Percentiles rank a stretch among this genome's conserved stretches.
phyloP scores from a whole-genome alignment of 2,113 vertebrate species.

The Cyprinus carpio region DNA sequence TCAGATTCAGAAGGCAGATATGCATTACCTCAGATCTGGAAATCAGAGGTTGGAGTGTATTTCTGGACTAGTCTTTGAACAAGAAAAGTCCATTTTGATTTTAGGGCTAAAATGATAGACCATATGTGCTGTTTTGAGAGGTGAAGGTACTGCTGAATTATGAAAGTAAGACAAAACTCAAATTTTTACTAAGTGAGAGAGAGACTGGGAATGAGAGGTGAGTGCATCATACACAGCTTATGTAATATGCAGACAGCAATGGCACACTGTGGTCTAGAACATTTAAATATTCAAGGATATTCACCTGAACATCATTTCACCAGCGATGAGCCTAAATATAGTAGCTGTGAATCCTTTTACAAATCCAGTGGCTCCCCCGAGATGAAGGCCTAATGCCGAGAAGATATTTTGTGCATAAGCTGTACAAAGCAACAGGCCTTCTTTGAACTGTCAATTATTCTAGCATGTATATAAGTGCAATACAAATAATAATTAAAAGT shows the following conservation, averaged over 20 bases:
- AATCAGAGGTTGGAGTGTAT: constrained; percentile 39
- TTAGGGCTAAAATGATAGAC: constrained; percentile 58
- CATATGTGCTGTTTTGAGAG: constrained; percentile 59
- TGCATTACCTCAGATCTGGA: constrained; percentile 25
- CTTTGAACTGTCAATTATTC: not conserved
- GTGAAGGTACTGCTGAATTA: constrained; percentile 62
- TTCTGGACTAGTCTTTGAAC: constrained; percentile 60
- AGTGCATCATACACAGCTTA: constrained; percentile 28
- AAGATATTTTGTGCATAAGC: constrained; percentile 27
- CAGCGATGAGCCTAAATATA: constrained; percentile 25
- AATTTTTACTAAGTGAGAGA: constrained; percentile 34
- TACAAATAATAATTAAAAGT: not conserved
- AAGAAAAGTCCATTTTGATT: constrained; percentile 76
- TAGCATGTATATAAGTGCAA: not conserved
- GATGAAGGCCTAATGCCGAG: not conserved
- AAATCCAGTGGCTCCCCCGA: constrained; percentile 19
- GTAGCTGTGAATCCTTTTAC: constrained; percentile 24
- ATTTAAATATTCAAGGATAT: constrained; percentile 44
- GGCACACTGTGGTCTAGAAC: constrained; percentile 22
- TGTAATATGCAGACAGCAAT: constrained; percentile 37
- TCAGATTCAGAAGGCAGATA: constrained; percentile 12
- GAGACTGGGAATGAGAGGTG: constrained; percentile 6
- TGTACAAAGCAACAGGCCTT: not conserved
- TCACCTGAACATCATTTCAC: constrained; percentile 21
- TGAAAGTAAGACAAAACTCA: constrained; percentile 49